Base-by-base conservation (phyloP, 2,888 invertebrate species). In the Hedya salicella region DNA sequence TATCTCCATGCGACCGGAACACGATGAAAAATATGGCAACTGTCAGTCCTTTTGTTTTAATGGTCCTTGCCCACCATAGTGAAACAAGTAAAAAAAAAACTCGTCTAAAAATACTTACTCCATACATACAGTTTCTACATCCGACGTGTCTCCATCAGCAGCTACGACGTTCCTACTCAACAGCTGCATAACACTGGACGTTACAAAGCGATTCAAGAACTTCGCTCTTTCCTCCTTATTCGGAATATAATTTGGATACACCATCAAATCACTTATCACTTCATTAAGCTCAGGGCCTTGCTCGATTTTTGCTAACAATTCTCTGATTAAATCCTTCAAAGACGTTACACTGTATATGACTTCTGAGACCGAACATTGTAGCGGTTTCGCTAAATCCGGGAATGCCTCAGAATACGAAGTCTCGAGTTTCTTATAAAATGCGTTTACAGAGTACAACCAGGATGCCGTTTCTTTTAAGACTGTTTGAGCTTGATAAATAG, bases 321-420 rank as follows among this genome's bases (percentile, higher is more conserved):
- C 94, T 53, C 80, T 86, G 1, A 94, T 82, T 50, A 94, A 82
- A 60, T 93, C 92, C 52, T 92, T 93, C 17, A 95, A 76, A 13
- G 93, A 81, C 46, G 93, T 93, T 19, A 95, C 86, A 1, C 96
- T 95, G 70, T 94, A 94, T 1, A 93, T 86, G 67, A 96, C 93
- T 86, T 96, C 95, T 0, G 94, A 92, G 6, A 96, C 80, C 0
- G 95, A 95, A 62, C 94, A 91, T 54, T 95, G 89, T 16, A 97
- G 86, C 0, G 97, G 97, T 68, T 94, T 93, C 0, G 95, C 93
- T 59, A 98, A 89, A 81, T 98, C 98, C 0, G 96, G 95, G 79
- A 97, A 97, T n/a, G 94, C 94, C 2, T 94, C 89, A 0, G 93
- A 87, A 78, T 94, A 96, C 0, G 83, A 84, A 2, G 77, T 83